Percentiles rank a stretch among this genome's conserved stretches.
These are phyloP conservation scores for Oreochromis niloticus DNA, from an alignment of 2,113 vertebrate genomes.

Conservation along the genomic window DNA sequence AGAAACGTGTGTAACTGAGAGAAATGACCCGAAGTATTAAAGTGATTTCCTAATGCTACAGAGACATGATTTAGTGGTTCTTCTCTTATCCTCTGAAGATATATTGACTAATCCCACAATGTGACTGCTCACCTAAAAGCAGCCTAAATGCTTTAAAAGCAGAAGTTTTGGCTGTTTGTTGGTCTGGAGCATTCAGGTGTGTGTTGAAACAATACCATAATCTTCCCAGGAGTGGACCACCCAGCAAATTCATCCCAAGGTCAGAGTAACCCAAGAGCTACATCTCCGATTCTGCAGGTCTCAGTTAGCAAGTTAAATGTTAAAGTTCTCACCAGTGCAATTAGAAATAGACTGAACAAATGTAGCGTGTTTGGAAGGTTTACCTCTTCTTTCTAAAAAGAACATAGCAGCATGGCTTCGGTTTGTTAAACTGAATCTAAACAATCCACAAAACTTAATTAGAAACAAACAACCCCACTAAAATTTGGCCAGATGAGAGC, in stretches of 20 bases:
- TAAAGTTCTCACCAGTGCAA: not conserved
- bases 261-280: not conserved
- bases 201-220: not conserved
- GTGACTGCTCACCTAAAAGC: not conserved
- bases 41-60: not conserved
- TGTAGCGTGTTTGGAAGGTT: not conserved
- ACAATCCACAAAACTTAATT: not conserved
- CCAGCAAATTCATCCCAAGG: not conserved
- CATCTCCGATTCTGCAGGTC: no score
- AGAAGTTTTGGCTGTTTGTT: not conserved
- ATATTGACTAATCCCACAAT: not conserved
- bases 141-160: not conserved
- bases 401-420: not conserved
- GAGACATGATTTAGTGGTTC: not conserved
- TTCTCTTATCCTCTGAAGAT: not conserved
- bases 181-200: not conserved
- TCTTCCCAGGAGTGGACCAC: not conserved
- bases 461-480: not conserved
- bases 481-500: not conserved
- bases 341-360: not conserved
- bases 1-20: not conserved
- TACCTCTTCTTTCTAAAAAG: not conserved
- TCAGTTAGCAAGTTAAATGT: not conserved
- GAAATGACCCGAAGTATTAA: not conserved
- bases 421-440: not conserved